Base-by-base conservation (phyloP, 2,797 vertebrate species). In the Etheostoma perlongum region DNA sequence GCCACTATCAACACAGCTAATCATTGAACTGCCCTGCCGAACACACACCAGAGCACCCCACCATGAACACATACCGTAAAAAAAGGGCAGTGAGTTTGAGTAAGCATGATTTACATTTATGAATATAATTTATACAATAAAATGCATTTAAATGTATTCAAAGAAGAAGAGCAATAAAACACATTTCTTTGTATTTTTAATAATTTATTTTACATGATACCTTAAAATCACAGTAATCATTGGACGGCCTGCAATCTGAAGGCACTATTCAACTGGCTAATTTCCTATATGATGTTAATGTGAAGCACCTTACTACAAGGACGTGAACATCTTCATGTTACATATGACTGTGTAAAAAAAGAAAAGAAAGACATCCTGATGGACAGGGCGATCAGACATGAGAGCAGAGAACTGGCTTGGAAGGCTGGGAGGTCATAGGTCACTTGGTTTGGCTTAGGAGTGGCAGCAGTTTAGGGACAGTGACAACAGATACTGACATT, bases 381-480 rank as follows among this genome's bases (percentile, higher is more conserved):
- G 16, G 67, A 74, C 44, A 66, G 58, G 54, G 74, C 16, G 8
- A 75, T 74, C 57, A 63, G 46, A 85, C 23, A 18, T 14, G 60
- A 78, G 52, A 81, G 61, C 62, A 67, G 47, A 65, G 72, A 64
- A 79, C 42, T 82, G 76, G 82, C 40, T 82, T 82, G 63, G 63
- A 79, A 71, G 61, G 79, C 60, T 67, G 54, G 52, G 67, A 89
- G 85, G 83, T 92, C 64, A 76, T 40, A 83, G 88, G 86, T 89
- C 86, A 92, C 74, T 83, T 81, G 76, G 77, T 94, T 95, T 94
- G 92, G 93, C 93, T 82, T 74, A 80, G 74, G 52, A 75, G 78
- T 76, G 73, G 89, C 83, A 89, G 75, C 74, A 82, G 64, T 81
- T 59, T 72, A 36, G 63, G 68, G 79, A 65, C 47, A 79, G 53